Conservation (phyloP, 2,113 vertebrate species). For the Zosterops japonicus region DNA sequence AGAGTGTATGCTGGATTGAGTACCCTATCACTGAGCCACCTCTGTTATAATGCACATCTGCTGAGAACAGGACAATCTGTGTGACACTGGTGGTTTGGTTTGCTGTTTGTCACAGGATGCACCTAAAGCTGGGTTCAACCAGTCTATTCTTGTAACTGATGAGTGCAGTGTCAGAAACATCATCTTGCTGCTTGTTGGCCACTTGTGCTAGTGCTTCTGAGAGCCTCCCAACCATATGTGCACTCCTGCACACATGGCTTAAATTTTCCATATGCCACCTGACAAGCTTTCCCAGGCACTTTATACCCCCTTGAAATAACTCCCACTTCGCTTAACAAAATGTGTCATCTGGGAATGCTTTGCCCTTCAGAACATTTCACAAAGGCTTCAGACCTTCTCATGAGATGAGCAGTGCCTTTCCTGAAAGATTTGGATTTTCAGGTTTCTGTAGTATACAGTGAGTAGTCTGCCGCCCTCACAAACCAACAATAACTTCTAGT, state of each 20-base stretch:
- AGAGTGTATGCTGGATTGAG: neutral
- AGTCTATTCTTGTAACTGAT: neutral
- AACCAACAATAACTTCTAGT: neutral
- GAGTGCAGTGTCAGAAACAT: neutral
- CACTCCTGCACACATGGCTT: neutral
- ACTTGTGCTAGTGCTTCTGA: neutral
- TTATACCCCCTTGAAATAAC: constrained; percentile 20
- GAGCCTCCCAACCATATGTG: constrained; percentile 6
- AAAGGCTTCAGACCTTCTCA: neutral
- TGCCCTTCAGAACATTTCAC: neutral
- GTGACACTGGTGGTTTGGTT: neutral
- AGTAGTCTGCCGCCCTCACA: neutral
- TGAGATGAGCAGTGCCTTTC: neutral
- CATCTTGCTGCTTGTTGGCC: neutral
- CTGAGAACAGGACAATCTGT: neutral
- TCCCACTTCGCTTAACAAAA: neutral
- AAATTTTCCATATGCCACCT: constrained; percentile 41
- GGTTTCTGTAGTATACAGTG: neutral
- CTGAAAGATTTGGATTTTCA: neutral
- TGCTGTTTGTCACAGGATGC: neutral
- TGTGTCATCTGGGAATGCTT: neutral
- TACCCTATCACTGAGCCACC: accelerated
- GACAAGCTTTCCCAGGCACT: neutral
- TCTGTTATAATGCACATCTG: neutral
- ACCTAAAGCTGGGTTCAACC: neutral